Evolutionary conservation across 2,113 vertebrate species (phyloP), one percentile per base, ranked within the genome.

Genomic region (Eulacestoma nigropectus): DNA sequence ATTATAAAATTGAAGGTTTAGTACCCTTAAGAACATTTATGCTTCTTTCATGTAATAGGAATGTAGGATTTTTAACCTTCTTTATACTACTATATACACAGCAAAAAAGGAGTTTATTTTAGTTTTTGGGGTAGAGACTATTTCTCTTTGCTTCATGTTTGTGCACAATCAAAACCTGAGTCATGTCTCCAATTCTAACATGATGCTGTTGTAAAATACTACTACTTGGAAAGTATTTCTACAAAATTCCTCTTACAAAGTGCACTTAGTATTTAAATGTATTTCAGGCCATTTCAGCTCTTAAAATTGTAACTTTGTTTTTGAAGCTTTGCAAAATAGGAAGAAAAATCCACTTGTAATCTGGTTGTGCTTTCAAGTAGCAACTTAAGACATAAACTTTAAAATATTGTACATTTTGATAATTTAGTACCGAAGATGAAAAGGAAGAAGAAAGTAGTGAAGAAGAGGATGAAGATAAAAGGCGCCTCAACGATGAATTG

Each of bases 361-460:
- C 67, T 83, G 8, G 21, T 49, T 88, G 41, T 91, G 70, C 30
- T 88, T 93, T 88, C 56, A 76, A 33, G 68, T 79, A 20, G 9
- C 77, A 64, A 64, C 53, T 90, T 84, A 49, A 56, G 46, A 29
- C 4, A 20, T 56, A 76, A 88, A 35, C 33, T 80, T 78, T 47
- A 72, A 91, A 74, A 85, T 76, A 39, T 4, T n/a, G 7, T 62
- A 4, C 79, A 22, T 93, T 86, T 92, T 95, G 49, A 82, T 96
- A 13, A 77, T 86, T 37, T 96, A 99, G 99, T 60, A 98, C 99
- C 11, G 99, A 99, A 87, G 99, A 99, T 95, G 99, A 99, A 95
- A 99, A 99, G 53, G 99, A 99, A 84, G 99, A 99, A 76, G 99
- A 99, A 67, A 99, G 99, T 30, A 99, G 99, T 56, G 99, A 99